phyloP scores from a whole-genome alignment of 2,888 invertebrate species.

The Diplazon laetatorius region DNA sequence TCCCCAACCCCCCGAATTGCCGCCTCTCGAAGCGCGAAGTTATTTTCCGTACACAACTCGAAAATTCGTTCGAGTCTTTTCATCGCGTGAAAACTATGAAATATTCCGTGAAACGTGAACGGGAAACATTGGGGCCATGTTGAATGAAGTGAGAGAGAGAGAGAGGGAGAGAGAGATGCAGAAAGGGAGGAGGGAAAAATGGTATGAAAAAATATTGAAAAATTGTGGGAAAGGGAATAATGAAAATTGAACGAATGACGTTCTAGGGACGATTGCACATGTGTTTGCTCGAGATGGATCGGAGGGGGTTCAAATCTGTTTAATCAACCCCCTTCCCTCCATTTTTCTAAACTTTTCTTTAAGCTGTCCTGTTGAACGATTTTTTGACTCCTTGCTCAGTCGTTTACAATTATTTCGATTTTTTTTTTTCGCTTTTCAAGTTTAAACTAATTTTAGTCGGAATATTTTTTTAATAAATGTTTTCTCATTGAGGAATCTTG shows the following conservation, averaged over 20 bases:
- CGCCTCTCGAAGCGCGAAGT: constrained; percentile 57
- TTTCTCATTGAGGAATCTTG: no score
- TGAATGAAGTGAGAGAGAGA: neutral
- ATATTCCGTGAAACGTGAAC: constrained; percentile 57
- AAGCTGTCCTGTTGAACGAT: no score
- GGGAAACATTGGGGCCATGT: constrained; percentile 40
- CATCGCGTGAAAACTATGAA: constrained; percentile 60
- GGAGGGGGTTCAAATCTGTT: constrained; percentile 50
- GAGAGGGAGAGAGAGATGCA: neutral
- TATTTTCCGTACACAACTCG: constrained; percentile 44
- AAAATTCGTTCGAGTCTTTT: constrained; percentile 60
- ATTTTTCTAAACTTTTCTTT: no score
- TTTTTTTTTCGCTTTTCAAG: neutral
- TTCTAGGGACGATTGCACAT: neutral
- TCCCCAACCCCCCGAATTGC: no score
- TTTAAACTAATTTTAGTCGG: neutral
- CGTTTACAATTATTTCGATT: constrained; percentile 13
- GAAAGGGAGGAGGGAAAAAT: constrained; percentile 1
- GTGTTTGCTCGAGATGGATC: constrained; percentile 7
- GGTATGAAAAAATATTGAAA: neutral
- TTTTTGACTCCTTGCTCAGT: constrained; percentile 24
- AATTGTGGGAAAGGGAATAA: constrained; percentile 57
- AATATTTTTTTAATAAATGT: no score
- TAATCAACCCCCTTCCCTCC: no score
- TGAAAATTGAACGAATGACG: constrained; percentile 63